These are phyloP conservation scores for Gari tellinella DNA, from an alignment of 2,888 invertebrate genomes.

Conservation along the genomic window DNA sequence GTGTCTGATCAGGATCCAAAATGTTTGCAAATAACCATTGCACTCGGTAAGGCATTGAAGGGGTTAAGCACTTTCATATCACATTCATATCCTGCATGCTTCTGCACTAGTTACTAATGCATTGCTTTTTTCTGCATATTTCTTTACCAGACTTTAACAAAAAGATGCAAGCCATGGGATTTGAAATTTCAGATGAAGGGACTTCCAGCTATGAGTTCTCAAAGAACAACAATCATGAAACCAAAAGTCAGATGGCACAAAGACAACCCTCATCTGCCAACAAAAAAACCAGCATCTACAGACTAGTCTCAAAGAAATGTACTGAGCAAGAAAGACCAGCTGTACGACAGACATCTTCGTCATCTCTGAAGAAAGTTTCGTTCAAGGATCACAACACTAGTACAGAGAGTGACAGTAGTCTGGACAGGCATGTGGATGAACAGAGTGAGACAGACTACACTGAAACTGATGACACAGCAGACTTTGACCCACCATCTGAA, in stretches of 20 bases:
- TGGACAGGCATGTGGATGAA: conserved; percentile 15
- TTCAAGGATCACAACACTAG: conserved; percentile 44
- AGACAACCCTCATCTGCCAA: conserved; percentile 28
- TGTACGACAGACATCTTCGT: conserved; percentile 37
- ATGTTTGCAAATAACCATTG: no score
- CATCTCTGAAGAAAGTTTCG: conserved; percentile 48
- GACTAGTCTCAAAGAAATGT: conserved; percentile 71
- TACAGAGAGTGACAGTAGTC: conserved; percentile 47
- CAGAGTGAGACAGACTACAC: conserved; percentile 62
- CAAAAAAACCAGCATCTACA: conserved; percentile 69
- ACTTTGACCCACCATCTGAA: conserved; percentile 53
- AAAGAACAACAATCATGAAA: conserved; percentile 8
- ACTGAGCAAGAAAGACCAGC: conserved; percentile 39
- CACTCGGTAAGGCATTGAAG: no score
- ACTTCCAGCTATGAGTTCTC: conserved; percentile 31
- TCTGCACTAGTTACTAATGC: conserved; percentile 30
- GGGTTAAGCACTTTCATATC: neutral
- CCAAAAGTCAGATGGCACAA: neutral
- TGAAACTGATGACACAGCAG: conserved; percentile 41
- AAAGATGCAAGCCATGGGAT: conserved; percentile 80
- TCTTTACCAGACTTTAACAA: conserved; percentile 79
- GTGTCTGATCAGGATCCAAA: no score
- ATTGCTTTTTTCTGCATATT: conserved; percentile 10
- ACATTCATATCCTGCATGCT: conserved; percentile 7
- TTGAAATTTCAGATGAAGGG: conserved; percentile 75